These are phyloP conservation scores for Ptyas mucosa DNA, from an alignment of 2,113 vertebrate genomes.

Conservation along the genomic window DNA sequence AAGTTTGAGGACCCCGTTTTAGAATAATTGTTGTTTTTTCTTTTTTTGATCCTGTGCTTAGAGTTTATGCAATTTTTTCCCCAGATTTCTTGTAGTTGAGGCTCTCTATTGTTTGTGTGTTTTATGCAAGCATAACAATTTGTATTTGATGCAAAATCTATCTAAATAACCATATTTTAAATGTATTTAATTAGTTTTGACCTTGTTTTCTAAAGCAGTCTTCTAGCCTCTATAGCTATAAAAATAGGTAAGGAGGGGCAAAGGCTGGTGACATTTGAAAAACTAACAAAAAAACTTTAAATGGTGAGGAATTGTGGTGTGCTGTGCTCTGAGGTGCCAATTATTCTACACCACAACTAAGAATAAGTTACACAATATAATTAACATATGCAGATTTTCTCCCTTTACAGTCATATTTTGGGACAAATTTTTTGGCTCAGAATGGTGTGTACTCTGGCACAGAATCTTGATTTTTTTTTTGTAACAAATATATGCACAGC, in stretches of 20 bases:
- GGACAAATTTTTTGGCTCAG: background rate
- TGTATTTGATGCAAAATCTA: background rate
- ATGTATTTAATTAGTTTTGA: background rate
- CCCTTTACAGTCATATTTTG: background rate
- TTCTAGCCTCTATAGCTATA: background rate
- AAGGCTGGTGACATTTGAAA: background rate
- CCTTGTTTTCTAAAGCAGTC: background rate
- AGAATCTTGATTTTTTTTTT: background rate
- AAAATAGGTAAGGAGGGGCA: background rate
- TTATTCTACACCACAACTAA: background rate
- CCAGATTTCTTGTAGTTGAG: background rate
- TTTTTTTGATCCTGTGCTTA: background rate
- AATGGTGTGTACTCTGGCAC: conserved; percentile 4
- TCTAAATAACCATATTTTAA: background rate
- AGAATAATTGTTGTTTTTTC: background rate
- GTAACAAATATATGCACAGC: background rate
- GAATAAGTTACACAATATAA: background rate
- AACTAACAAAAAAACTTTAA: background rate
- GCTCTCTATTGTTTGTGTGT: background rate
- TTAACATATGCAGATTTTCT: background rate
- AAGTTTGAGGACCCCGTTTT: no score
- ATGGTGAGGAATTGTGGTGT: background rate
- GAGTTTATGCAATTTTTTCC: background rate
- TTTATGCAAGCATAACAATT: background rate
- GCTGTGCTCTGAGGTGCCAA: background rate